Percentiles rank a stretch among this genome's conserved stretches.
Evolutionary conservation across 2,797 vertebrate genomes (phyloP).

Genomic region (Heteromormyrus szaboi): DNA sequence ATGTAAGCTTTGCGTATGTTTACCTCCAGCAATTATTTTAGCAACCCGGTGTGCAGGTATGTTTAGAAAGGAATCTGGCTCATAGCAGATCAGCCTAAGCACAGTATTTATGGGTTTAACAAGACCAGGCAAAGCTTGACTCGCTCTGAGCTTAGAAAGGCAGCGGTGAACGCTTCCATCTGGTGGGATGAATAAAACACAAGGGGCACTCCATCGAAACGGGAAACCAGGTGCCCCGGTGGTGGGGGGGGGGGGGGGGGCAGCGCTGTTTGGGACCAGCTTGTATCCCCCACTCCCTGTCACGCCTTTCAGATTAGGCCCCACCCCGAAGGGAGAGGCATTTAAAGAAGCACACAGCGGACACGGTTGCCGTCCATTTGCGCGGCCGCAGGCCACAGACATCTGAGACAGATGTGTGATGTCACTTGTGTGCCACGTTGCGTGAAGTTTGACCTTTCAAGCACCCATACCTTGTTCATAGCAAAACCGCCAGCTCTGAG

Average conservation of each 20-base stretch:
- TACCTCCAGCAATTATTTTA: background rate
- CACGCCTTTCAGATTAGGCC: background rate
- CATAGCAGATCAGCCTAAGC: background rate
- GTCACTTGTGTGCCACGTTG: background rate
- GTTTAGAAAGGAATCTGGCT: background rate
- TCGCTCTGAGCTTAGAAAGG: conserved; percentile 34
- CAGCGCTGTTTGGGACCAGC: conserved; percentile 15
- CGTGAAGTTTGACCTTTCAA: conserved; percentile 16
- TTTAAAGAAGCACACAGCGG: conserved; percentile 31
- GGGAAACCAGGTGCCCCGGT: conserved; percentile 29
- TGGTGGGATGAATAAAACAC: conserved; percentile 60
- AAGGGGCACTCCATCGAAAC: conserved; percentile 39
- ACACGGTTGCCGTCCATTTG: conserved; percentile 28
- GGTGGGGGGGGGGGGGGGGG: conserved; percentile 22
- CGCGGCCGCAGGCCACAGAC: conserved; percentile 17
- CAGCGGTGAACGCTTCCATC: conserved; percentile 51
- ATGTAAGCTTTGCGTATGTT: background rate
- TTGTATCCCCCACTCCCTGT: background rate
- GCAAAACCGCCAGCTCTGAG: conserved; percentile 12
- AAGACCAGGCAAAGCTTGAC: conserved; percentile 23
- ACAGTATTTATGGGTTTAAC: conserved; percentile 31
- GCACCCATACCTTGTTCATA: conserved; percentile 16
- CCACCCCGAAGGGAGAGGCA: conserved; percentile 17
- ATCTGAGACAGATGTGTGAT: conserved; percentile 25
- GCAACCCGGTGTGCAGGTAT: background rate